A percentile compares a stretch with the other conserved stretches of the same genome.
These are phyloP conservation scores for Entomyzon cyanotis DNA, from an alignment of 2,113 vertebrate species.

Conservation along the genomic window DNA sequence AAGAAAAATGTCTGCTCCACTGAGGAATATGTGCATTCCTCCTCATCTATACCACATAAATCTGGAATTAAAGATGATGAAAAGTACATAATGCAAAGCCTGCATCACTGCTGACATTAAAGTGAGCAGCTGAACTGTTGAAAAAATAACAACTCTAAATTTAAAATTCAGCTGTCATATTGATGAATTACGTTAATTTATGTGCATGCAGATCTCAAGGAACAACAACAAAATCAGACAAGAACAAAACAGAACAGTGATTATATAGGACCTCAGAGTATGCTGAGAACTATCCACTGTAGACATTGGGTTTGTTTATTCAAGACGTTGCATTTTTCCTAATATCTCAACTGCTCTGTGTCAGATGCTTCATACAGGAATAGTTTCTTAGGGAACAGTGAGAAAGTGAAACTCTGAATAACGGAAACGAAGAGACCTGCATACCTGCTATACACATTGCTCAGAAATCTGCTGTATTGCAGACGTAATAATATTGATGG, in stretches of 20 bases:
- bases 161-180: conserved; percentile 30
- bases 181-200: conserved; percentile 39
- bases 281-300: background rate
- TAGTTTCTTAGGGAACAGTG: background rate
- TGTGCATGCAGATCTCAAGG: background rate
- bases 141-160: background rate
- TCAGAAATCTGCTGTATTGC: background rate
- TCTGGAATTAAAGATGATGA: background rate
- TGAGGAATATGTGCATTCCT: background rate
- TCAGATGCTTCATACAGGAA: background rate
- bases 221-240: background rate
- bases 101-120: background rate
- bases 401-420: background rate
- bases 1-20: background rate
- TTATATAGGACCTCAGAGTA: background rate
- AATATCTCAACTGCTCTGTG: background rate
- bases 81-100: background rate
- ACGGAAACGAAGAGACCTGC: background rate
- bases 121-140: background rate
- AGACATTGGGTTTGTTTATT: background rate
- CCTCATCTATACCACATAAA: background rate
- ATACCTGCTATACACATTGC: background rate
- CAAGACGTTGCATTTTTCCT: background rate
- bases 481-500: background rate
- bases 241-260: background rate